A percentile compares a stretch with the other conserved stretches of the same genome.
Evolutionary conservation across 2,113 vertebrate genomes (phyloP).

Genomic region (Xenus cinereus): DNA sequence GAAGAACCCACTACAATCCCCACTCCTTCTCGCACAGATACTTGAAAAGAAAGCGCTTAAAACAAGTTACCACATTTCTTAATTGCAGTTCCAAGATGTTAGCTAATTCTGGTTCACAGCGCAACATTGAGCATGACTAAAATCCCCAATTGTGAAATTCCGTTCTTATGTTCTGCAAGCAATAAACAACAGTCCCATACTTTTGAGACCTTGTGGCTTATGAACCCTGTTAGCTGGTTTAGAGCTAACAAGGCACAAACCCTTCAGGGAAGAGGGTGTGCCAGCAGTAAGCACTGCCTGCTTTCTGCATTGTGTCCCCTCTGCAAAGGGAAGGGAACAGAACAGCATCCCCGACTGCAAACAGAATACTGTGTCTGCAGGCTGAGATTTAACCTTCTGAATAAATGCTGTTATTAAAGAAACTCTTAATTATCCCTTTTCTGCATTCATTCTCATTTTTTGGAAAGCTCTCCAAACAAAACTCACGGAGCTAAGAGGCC

Average conservation of each 20-base stretch:
- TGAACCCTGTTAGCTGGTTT: not conserved
- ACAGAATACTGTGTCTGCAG: not conserved
- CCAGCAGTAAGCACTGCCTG: not conserved
- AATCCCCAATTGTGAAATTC: not conserved
- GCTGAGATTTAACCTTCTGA: not conserved
- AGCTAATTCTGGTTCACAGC: not conserved
- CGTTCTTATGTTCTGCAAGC: not conserved
- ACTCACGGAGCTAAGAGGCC: not conserved
- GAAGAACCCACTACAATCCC: not conserved
- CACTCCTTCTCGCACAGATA: not conserved
- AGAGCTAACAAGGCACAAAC: not conserved
- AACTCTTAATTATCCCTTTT: not conserved
- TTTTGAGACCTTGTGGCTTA: not conserved
- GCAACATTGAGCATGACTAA: not conserved
- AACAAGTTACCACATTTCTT: not conserved
- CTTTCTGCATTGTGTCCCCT: not conserved
- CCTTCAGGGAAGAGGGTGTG: not conserved
- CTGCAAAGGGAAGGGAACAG: not conserved
- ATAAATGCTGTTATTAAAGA: not conserved
- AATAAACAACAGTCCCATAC: not conserved
- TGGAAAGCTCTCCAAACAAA: not conserved
- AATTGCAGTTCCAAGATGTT: not conserved
- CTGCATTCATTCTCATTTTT: not conserved
- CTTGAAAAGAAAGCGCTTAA: not conserved
- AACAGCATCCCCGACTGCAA: not conserved